Conservation (phyloP, 1,140 invertebrate genomes). For the Philaenus spumarius region DNA sequence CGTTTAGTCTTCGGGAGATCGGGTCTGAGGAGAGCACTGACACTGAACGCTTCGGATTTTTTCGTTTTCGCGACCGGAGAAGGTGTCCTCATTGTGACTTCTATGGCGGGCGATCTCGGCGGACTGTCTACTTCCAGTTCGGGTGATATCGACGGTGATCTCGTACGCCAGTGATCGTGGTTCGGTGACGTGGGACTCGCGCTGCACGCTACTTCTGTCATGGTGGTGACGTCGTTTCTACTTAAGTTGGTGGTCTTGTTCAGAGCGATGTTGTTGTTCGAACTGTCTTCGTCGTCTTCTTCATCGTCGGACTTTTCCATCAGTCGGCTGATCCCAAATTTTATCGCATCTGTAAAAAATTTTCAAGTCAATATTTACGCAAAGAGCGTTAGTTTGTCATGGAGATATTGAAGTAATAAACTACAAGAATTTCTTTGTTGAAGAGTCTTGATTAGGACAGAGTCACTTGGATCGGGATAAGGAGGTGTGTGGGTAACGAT, state of each 20-base stretch:
- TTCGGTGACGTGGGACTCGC: constrained; percentile 25
- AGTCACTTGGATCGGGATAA: no score
- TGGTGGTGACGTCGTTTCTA: constrained; percentile 51
- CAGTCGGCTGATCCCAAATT: constrained; percentile 62
- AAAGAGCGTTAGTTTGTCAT: no score
- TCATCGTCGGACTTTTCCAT: constrained; percentile 38
- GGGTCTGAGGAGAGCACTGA: constrained; percentile 65
- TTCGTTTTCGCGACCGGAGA: constrained; percentile 36
- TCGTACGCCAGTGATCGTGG: constrained; percentile 25
- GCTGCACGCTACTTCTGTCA: constrained; percentile 40
- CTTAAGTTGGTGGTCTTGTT: constrained; percentile 19
- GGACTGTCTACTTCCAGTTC: constrained; percentile 65
- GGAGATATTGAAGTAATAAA: no score
- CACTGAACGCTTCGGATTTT: constrained; percentile 70
- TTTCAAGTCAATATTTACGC: constrained; percentile 9
- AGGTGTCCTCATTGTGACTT: constrained; percentile 35
- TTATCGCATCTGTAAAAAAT: constrained; percentile 56
- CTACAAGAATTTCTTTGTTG: no score
- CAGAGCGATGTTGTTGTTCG: constrained; percentile 14
- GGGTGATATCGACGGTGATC: constrained; percentile 53
- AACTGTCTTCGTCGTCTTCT: constrained; percentile 21
- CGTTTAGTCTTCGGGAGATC: constrained; percentile 57
- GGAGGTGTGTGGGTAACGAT: no score
- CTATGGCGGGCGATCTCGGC: constrained; percentile 42
- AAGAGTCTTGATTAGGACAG: no score